Evolutionary conservation across 92 coral and sea anemone species (phyloP).

Genomic region (Zoanthus gigantus): DNA sequence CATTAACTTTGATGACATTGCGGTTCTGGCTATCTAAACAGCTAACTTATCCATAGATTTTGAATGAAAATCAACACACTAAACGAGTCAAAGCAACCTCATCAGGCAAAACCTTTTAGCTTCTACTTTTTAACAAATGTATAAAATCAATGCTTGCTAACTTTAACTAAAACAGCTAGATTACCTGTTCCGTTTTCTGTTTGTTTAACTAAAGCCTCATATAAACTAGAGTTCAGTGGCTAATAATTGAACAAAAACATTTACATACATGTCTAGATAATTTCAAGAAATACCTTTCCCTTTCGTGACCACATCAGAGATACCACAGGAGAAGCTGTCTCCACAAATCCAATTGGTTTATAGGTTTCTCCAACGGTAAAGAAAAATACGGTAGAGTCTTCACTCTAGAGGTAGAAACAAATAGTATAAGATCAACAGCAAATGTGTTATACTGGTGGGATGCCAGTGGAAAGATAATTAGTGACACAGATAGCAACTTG

Average conservation of each 20-base stretch:
- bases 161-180: too few species aligned
- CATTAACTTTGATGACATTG: too few species aligned
- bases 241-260: background rate
- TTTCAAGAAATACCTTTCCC: constrained; percentile 64
- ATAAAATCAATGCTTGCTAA: too few species aligned
- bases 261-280: background rate
- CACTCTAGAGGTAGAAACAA: constrained; percentile 62
- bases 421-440: background rate
- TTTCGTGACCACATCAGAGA: constrained; percentile 90
- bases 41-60: too few species aligned
- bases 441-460: background rate
- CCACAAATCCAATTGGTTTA: constrained; percentile 95
- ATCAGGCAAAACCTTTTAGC: too few species aligned
- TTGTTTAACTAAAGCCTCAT: too few species aligned
- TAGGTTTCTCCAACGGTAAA: constrained; percentile 87
- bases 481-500: background rate
- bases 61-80: too few species aligned
- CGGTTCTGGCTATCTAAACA: background rate
- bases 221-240: too few species aligned
- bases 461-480: background rate
- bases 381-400: constrained; percentile 97
- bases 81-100: too few species aligned
- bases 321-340: constrained; percentile 97
- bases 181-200: too few species aligned
- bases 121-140: too few species aligned